Percentiles rank a stretch among this genome's conserved stretches.
These are phyloP conservation scores for Pagrus major DNA, from an alignment of 2,113 vertebrate genomes.

Conservation along the genomic window DNA sequence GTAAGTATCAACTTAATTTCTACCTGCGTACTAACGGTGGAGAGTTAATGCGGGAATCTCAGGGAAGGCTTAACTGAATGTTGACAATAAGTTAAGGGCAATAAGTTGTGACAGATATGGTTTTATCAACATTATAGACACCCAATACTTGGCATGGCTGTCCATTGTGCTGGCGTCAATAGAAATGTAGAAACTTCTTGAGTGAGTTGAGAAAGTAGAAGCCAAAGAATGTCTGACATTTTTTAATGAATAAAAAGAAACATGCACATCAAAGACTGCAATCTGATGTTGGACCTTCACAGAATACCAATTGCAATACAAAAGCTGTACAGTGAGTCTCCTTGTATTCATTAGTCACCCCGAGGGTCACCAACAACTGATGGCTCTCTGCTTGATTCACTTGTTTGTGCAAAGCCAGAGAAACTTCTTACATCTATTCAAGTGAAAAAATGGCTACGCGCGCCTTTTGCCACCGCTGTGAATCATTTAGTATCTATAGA, in stretches of 20 bases:
- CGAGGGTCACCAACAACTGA: constrained; percentile 30
- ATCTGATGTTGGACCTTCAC: background rate
- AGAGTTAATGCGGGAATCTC: constrained; percentile 5
- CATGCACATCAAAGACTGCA: background rate
- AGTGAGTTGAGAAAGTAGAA: too few relatives aligned
- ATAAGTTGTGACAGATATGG: constrained; percentile 14
- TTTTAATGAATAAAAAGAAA: constrained; percentile 12
- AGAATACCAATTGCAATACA: background rate
- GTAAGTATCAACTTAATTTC: constrained; percentile 35
- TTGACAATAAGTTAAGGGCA: background rate
- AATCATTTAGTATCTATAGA: constrained; percentile 21
- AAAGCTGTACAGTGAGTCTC: background rate
- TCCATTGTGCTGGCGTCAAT: background rate
- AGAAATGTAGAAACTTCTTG: background rate
- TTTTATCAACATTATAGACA: constrained; percentile 17
- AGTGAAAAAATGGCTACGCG: constrained; percentile 27
- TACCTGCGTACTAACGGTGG: constrained; percentile 8
- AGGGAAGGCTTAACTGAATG: background rate
- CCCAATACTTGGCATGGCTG: background rate
- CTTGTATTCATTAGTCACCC: constrained; percentile 29
- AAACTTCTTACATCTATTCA: constrained; percentile 17
- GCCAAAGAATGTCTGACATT: background rate
- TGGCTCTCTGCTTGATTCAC: constrained; percentile 1
- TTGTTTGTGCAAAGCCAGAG: constrained; percentile 46
- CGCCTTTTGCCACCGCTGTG: constrained; percentile 7